Conservation (phyloP, 2,113 vertebrate genomes). For the Australoheros scitulus region DNA sequence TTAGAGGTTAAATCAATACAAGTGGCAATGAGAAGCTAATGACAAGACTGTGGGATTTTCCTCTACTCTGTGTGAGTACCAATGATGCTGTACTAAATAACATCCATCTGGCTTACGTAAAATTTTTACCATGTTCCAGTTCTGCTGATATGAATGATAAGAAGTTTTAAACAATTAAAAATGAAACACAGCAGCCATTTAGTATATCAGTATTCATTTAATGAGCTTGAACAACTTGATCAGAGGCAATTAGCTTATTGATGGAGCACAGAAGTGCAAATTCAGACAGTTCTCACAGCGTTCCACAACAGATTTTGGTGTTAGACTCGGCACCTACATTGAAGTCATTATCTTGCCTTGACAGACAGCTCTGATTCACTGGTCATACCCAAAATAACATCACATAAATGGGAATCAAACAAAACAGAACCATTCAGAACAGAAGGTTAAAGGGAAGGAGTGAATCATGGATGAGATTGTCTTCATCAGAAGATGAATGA, state of each 20-base stretch:
- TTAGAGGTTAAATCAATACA: slow-evolving; percentile 9
- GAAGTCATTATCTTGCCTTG: slow-evolving; percentile 20
- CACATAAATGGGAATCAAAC: slow-evolving; percentile 4
- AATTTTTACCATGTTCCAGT: neutral
- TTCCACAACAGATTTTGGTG: slow-evolving; percentile 15
- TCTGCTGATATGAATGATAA: neutral
- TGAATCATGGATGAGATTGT: slow-evolving; percentile 58
- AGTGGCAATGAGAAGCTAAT: neutral
- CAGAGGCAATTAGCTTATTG: neutral
- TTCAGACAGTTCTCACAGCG: neutral
- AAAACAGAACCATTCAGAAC: slow-evolving; percentile 22
- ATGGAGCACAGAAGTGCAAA: neutral
- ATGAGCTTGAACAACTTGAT: neutral
- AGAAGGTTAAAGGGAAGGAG: slow-evolving; percentile 23
- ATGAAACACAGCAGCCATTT: neutral
- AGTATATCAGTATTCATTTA: neutral
- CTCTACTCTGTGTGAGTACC: neutral
- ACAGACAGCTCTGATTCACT: slow-evolving; percentile 53
- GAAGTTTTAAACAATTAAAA: slow-evolving; percentile 28
- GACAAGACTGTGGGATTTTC: neutral
- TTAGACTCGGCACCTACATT: slow-evolving; percentile 18
- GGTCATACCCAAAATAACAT: slow-evolving; percentile 35
- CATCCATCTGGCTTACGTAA: neutral
- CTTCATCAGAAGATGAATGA: slow-evolving; percentile 31
- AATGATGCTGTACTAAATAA: neutral